Evolutionary conservation across 2,888 invertebrate species (phyloP), one percentile per base, ranked within the genome.

Genomic region (Orthosia gracilis): DNA sequence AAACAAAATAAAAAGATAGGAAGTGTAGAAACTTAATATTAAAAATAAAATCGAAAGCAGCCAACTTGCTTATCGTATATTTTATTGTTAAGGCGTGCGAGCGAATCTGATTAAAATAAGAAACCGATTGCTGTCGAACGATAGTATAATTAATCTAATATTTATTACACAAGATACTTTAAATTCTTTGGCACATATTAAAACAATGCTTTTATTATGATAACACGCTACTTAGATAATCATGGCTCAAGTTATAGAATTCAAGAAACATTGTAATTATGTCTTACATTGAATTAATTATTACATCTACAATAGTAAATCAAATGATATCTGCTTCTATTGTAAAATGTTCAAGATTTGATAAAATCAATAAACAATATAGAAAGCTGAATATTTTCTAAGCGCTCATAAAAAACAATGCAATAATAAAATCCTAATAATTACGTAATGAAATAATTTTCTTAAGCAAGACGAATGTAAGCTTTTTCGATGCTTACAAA

Each of bases 181-280:
- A 2, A 21, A 76, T 63, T 77, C 9, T 49, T 54, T 64, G 2
- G 15, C 18, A 31, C 11, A 49, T 78, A 69, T 78, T 72, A 47
- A 65, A 66, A 79, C 73, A 77, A 73, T 57, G 57, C 57, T 66
- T 59, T 54, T 76, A 47, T 21, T 45, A n/a, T 63, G n/a, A 26
- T 57, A 63, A 26, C 18, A 64, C 9, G 4, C 49, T 54, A 26
- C 47, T 26, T 67, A 59, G 15, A 58, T 23, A 49, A 67, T 59
- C n/a, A 12, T 12, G 52, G 5, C 12, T 69, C 54, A 54, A 21
- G 54, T 79, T 77, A 61, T n/a, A n/a, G n/a, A n/a, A n/a, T n/a
- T n/a, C n/a, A n/a, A n/a, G n/a, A n/a, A n/a, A n/a, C n/a, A n/a
- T n/a, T n/a, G n/a, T n/a, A n/a, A n/a, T n/a, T n/a, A n/a, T n/a